Base-by-base conservation (phyloP, 2,888 invertebrate genomes). In the Sepioteuthis lessoniana region DNA sequence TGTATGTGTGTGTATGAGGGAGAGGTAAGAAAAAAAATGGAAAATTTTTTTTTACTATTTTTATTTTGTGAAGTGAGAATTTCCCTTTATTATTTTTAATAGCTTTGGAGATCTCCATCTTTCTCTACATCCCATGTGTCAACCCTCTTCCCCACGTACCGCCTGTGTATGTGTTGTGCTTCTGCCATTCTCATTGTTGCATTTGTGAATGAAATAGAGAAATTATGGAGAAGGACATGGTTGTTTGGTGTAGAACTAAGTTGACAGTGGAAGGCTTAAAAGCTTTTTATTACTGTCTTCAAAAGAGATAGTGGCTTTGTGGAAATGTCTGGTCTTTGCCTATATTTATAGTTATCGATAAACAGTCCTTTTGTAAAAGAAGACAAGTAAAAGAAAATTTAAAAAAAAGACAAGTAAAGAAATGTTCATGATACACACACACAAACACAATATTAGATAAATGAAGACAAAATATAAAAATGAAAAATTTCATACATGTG, bases 191-290 rank as follows among this genome's bases (percentile, higher is more conserved):
- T 76, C n/a, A 76, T 76, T 76, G 76, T 76, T 76, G 76, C 35
- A 16, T 76, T n/a, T 35, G 76, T 76, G 76, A 76, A 76, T 76
- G 76, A n/a, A 35, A 76, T 76, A 16, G 76, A 76, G 35, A 76
- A 76, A 76, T 76, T 76, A 76, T 76, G 13, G n/a, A 76, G 13
- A 76, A 19, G 76, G 76, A 3, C n/a, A n/a, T 76, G 76, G 76
- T 76, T n/a, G 76, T 35, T 76, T 76, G n/a, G 76, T 76, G 76
- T n/a, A 76, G 76, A 35, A n/a, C 76, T 13, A 16, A 35, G n/a
- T 76, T 76, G 76, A 76, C 76, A 76, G 76, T 76, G n/a, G n/a
- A 76, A 35, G 76, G n/a, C 35, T 76, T 76, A 76, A 76, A 76
- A 76, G 76, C 76, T 76, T 76, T 76, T 76, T 76, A 76, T 76